Base-by-base conservation (phyloP, 2,113 vertebrate genomes). In the Micronycteris hirsuta region DNA sequence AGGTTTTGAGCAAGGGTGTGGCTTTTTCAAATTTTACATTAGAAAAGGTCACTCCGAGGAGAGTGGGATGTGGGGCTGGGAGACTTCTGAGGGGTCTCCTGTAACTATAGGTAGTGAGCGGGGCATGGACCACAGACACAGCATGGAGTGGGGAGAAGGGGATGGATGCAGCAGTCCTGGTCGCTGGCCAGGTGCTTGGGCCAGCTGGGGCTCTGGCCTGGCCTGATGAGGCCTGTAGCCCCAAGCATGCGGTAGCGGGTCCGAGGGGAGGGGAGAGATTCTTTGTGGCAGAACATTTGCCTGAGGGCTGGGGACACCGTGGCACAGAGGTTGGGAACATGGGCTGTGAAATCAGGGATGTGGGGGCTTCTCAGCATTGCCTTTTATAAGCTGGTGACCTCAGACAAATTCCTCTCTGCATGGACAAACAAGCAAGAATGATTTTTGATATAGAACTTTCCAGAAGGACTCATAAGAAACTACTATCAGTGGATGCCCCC, bases 391-490 rank as follows among this genome's bases (percentile, higher is more conserved):
- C 77, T 12, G 2, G 43, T 33, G 43, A 67, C 52, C 68, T 90
- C 33, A 43, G 67, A 41, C 47, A 77, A 11, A 74, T 89, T 76
- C 41, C 49, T 82, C 49, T 95, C 84, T 61, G 56, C 33, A 65
- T 0, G 7, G 11, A 83, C 33, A 89, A 85, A 38, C 87, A 67
- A 67, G 65, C 31, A 7, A 86, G 67, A 77, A 33, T 86, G 70
- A n/a, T 17, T 73, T 58, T 61, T 73, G 86, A 28, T 56, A 14
- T 58, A 73, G 81, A 81, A 71, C 38, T 95, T 95, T 89, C 73
- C 13, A 45, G 93, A 93, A 92, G 15, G 65, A 52, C 52, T 80
- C 28, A 24, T 45, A 71, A 84, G 93, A 70, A 89, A 33, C 70
- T 56, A 28, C 63, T 41, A 49, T 19, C 33, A 26, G 86, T 49